Evolutionary conservation across 1,140 invertebrate species (phyloP), one percentile per base, ranked within the genome.

Genomic region (Penaeus indicus): DNA sequence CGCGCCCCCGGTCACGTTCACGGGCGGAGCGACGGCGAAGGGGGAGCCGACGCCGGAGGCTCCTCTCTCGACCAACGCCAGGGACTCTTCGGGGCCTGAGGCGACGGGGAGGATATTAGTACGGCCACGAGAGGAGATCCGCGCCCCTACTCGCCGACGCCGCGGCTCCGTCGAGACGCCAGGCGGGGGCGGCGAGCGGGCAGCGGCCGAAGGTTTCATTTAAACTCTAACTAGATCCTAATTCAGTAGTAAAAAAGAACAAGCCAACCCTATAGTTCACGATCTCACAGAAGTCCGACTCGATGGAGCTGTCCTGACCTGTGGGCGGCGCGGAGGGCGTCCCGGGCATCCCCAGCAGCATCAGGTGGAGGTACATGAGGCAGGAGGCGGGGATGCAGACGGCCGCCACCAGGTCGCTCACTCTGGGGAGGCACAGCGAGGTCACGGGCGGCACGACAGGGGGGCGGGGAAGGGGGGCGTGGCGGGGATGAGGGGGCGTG

Each of bases 391-490:
- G 80, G 54, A 90, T n/a, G 47, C 79, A 90, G 32, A 90, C 80
- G 25, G 82, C 83, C 27, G 89, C 80, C 47, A 90, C 84, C 27
- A 90, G 27, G 38, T 90, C 89, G 54, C 89, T 90, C 47, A 78
- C 4, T 69, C 89, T 90, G 85, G n/a, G 11, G 11, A 54, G 54
- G 54, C 10, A 54, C 7, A 16, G 54, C 54, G 54, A 16, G 54
- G 54, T 16, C 11, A 16, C 1, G 54, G 54, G 54, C 54, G 4
- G 54, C 4, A 42, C 38, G 38, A 42, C 38, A 7, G 38, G 4
- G 5, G 38, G 38, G 38, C 38, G 38, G 38, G 38, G 38, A 42
- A 32, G 47, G 7, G 11, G 47, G 47, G 47, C n/a, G n/a, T n/a
- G 11, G 47, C 1, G 11, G 47, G 11, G 4, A n/a, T n/a, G n/a